These are phyloP conservation scores for Lordiphosa collinella DNA, from an alignment of 1,140 invertebrate genomes.

Conservation along the genomic window DNA sequence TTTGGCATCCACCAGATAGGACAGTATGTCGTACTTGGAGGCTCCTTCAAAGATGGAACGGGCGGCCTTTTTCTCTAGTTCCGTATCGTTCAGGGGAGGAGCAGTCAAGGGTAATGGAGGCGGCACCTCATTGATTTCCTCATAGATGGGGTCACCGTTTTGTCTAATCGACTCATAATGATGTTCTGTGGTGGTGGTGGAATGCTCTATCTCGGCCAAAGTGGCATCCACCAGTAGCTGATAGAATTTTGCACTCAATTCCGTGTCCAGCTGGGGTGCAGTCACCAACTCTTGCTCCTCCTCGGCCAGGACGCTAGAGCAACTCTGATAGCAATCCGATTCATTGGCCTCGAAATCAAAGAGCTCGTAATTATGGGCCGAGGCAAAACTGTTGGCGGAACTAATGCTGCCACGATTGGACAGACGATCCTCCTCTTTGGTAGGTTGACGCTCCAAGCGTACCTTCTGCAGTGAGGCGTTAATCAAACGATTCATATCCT, in stretches of 20 bases:
- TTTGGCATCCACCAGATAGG: constrained; percentile 92
- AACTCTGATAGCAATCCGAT: constrained; percentile 86
- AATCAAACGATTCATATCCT: constrained; percentile 82
- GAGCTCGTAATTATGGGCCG: constrained; percentile 80
- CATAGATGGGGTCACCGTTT: constrained; percentile 90
- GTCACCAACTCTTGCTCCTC: constrained; percentile 2
- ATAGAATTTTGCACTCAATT: constrained; percentile 83
- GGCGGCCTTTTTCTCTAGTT: constrained; percentile 83
- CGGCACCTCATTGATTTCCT: constrained; percentile 90
- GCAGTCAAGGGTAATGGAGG: constrained; percentile 88
- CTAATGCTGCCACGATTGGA: constrained; percentile 79
- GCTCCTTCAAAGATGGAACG: constrained; percentile 91
- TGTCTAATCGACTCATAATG: constrained; percentile 89
- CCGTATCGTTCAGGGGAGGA: constrained; percentile 85
- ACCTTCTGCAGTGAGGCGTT: constrained; percentile 82
- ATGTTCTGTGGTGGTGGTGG: constrained; percentile 82
- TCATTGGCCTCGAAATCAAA: constrained; percentile 80
- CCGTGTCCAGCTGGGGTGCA: constrained; percentile 8
- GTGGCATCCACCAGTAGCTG: constrained; percentile 85
- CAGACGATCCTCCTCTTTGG: constrained; percentile 75
- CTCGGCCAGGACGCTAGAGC: constrained; percentile 82
- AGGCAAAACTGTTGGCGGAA: constrained; percentile 81
- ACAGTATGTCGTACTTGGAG: constrained; percentile 93
- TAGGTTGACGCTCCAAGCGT: constrained; percentile 79
- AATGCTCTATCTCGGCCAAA: constrained; percentile 83